Percentiles rank a stretch among this genome's conserved stretches.
Evolutionary conservation across 2,113 vertebrate species (phyloP).

Genomic region (Oreamnos americanus): DNA sequence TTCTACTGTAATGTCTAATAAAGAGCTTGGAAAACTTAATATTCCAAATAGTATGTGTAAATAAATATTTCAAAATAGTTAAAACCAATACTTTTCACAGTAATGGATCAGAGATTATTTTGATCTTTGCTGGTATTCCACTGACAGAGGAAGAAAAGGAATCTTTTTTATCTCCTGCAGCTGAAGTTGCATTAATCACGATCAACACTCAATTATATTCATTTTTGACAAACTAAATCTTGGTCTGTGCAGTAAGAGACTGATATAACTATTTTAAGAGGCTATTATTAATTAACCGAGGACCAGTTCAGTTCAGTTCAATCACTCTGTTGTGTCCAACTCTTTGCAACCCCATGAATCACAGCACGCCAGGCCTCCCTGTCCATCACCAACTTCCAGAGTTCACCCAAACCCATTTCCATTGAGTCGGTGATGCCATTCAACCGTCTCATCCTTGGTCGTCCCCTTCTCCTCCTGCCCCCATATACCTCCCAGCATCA

Average conservation of each 20-base stretch:
- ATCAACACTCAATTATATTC: neutral
- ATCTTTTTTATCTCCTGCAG: neutral
- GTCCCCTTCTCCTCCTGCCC: too few relatives aligned
- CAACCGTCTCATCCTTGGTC: too few relatives aligned
- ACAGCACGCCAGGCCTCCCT: too few relatives aligned
- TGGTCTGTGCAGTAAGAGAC: neutral
- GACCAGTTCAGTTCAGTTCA: neutral
- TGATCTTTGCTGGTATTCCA: neutral
- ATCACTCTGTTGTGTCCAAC: too few relatives aligned
- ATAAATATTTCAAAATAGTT: neutral
- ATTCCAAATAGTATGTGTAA: neutral
- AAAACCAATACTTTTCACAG: neutral
- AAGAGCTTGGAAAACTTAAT: neutral
- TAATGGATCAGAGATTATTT: neutral
- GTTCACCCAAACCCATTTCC: too few relatives aligned
- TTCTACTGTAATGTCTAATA: neutral
- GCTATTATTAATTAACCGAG: neutral
- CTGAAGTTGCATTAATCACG: neutral
- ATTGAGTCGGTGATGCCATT: too few relatives aligned
- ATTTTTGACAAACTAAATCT: neutral
- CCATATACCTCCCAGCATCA: too few relatives aligned
- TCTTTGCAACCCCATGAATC: too few relatives aligned
- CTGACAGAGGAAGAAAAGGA: neutral
- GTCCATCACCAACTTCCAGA: too few relatives aligned
- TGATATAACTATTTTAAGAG: neutral